A percentile compares a stretch with the other conserved stretches of the same genome.
phyloP scores from a whole-genome alignment of 2,113 vertebrate genomes.

The Prionailurus bengalensis region DNA sequence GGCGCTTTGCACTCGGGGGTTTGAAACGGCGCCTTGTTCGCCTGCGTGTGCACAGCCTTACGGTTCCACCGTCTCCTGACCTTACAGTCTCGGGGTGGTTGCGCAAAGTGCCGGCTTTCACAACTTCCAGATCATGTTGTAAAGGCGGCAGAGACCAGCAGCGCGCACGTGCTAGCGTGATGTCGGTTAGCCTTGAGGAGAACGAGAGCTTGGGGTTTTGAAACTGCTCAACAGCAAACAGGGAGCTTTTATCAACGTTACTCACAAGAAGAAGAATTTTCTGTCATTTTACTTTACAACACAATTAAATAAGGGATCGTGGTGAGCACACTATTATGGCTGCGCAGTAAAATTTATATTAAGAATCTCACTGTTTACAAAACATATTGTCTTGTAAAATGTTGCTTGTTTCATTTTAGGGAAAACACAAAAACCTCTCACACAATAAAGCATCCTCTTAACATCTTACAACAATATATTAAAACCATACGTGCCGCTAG shows the following conservation, averaged over 20 bases:
- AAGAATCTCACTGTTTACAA: conserved; percentile 40
- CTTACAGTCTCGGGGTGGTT: conserved; percentile 78
- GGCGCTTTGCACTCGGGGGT: too few relatives aligned
- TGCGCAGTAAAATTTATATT: not conserved
- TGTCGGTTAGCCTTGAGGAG: not conserved
- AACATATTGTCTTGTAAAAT: conserved; percentile 45
- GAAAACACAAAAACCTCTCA: conserved; percentile 9
- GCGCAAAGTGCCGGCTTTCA: conserved; percentile 75
- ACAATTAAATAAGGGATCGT: not conserved
- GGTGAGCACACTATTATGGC: not conserved
- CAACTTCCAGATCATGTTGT: conserved; percentile 75
- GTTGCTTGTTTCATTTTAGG: not conserved
- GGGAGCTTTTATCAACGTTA: not conserved
- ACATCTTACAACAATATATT: not conserved
- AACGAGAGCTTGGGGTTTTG: not conserved
- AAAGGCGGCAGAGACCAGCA: conserved; percentile 73
- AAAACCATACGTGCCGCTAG: not conserved
- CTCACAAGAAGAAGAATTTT: not conserved
- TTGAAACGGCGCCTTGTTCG: not conserved
- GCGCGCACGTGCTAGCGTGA: not conserved
- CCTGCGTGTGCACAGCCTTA: not conserved
- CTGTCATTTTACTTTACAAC: not conserved
- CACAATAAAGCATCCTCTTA: not conserved
- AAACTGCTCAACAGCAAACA: not conserved
- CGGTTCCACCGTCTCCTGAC: conserved; percentile 35